A percentile compares a stretch with the other conserved stretches of the same genome.
phyloP scores from a whole-genome alignment of 1,140 invertebrate genomes.

The Asbolus verrucosus region DNA sequence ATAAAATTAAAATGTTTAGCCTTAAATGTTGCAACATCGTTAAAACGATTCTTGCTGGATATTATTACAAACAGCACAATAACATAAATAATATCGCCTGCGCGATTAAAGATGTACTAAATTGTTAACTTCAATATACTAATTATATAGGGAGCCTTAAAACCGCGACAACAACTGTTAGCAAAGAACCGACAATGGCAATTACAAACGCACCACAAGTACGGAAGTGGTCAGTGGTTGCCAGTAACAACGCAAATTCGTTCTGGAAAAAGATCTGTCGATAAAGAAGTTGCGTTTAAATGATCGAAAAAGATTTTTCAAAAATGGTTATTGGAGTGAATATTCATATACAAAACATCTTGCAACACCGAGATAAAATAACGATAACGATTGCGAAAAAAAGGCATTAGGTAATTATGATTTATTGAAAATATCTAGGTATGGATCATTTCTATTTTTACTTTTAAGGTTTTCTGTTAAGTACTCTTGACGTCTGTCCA shows the following conservation, averaged over 20 bases:
- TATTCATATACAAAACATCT: too few relatives aligned
- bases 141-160: too few relatives aligned
- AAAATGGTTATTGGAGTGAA: too few relatives aligned
- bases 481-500: constrained; percentile 10
- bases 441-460: constrained; percentile 32
- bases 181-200: too few relatives aligned
- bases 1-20: constrained; percentile 15
- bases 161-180: too few relatives aligned
- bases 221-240: too few relatives aligned
- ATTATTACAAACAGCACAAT: constrained; percentile 21
- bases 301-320: too few relatives aligned
- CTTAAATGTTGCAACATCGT: constrained; percentile 4
- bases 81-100: constrained; percentile 17
- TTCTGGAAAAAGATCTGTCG: too few relatives aligned
- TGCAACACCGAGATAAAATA: too few relatives aligned
- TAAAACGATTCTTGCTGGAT: background rate
- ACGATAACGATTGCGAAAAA: constrained; percentile 4
- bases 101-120: constrained; percentile 15
- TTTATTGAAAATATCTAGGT: constrained; percentile 8
- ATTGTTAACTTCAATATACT: background rate
- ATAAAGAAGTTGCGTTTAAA: too few relatives aligned
- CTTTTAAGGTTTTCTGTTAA: background rate
- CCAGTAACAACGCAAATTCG: too few relatives aligned
- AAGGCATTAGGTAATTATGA: constrained; percentile 3
- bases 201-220: too few relatives aligned